Evolutionary conservation across 2,888 invertebrate species (phyloP).

Genomic region (Tribolium freemani): DNA sequence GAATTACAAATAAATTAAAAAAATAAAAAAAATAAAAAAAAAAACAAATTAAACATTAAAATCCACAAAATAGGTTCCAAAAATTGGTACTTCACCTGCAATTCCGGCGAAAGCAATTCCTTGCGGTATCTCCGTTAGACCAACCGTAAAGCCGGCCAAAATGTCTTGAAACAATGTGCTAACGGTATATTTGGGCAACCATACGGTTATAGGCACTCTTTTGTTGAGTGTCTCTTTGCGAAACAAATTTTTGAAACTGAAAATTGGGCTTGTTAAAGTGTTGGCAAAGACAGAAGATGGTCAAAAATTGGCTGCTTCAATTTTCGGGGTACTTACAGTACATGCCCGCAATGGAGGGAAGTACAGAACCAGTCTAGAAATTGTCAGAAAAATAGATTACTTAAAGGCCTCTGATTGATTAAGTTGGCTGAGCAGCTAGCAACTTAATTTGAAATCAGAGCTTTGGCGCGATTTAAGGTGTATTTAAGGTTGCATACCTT

Average conservation of each 20-base stretch:
- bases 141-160: slow-evolving; percentile 82
- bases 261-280: too few relatives aligned
- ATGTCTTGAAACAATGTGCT: slow-evolving; percentile 74
- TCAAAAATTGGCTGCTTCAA: slow-evolving; percentile 31
- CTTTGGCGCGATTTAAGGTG: neutral
- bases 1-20: too few relatives aligned
- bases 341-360: neutral
- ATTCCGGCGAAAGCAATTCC: slow-evolving; percentile 82
- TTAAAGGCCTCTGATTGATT: neutral
- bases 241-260: slow-evolving; percentile 9
- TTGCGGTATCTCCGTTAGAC: slow-evolving; percentile 82
- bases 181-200: slow-evolving; percentile 73
- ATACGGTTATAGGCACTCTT: slow-evolving; percentile 71
- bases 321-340: slow-evolving; percentile 24
- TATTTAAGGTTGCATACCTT: slow-evolving; percentile 23
- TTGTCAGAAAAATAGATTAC: neutral
- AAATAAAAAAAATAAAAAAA: too few relatives aligned
- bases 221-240: slow-evolving; percentile 56
- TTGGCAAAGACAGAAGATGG: too few relatives aligned
- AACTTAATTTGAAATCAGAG: slow-evolving; percentile 15
- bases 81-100: slow-evolving; percentile 72
- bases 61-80: too few relatives aligned
- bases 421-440: slow-evolving; percentile 33
- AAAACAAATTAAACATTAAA: too few relatives aligned
- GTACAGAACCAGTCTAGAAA: neutral